A percentile compares a stretch with the other conserved stretches of the same genome.
Evolutionary conservation across 2,113 vertebrate species (phyloP).

Genomic region (Marmota monax): DNA sequence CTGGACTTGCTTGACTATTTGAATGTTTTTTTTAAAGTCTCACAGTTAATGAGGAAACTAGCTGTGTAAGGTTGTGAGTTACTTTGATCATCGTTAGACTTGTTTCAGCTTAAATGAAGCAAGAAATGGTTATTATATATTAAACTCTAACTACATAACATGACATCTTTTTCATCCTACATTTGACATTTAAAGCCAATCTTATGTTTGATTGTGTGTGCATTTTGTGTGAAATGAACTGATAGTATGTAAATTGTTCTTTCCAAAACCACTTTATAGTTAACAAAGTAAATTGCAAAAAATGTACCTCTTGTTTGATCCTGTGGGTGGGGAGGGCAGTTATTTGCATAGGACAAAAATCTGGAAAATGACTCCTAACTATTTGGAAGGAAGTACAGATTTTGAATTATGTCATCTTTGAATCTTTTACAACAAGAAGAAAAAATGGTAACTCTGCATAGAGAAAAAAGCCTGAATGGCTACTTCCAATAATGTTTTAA

Average conservation of each 20-base stretch:
- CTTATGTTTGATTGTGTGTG: background rate
- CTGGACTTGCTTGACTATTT: background rate
- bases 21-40: background rate
- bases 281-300: conserved; percentile 27
- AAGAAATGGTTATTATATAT: conserved; percentile 27
- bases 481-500: conserved; percentile 41
- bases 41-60: conserved; percentile 24
- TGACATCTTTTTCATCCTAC: background rate
- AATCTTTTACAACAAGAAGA: conserved; percentile 40
- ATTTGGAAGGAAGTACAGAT: background rate
- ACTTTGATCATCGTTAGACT: conserved; percentile 53
- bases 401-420: conserved; percentile 44
- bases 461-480: conserved; percentile 9
- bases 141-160: conserved; percentile 32
- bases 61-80: conserved; percentile 11
- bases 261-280: conserved; percentile 30
- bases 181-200: background rate
- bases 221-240: conserved; percentile 40
- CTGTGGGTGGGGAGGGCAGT: background rate
- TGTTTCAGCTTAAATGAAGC: conserved; percentile 57
- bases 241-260: conserved; percentile 24
- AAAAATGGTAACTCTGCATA: background rate
- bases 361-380: background rate
- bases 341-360: conserved; percentile 12
- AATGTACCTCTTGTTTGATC: background rate